Base-by-base conservation (phyloP, 2,797 vertebrate species). In the Gallinago nigripennis region DNA sequence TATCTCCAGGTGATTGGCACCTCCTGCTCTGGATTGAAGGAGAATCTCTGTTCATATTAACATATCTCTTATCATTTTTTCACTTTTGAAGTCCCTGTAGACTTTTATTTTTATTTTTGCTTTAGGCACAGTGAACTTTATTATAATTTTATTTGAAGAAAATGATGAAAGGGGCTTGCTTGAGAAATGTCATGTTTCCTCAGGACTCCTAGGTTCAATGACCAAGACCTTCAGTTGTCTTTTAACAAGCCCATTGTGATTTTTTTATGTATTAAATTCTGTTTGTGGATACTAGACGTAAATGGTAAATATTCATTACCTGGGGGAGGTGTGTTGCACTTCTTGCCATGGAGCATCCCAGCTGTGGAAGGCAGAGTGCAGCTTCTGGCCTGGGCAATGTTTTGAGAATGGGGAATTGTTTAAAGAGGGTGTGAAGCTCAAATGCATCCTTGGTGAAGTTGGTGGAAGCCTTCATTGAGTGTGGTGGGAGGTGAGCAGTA, bases 1-100 rank as follows among this genome's bases (percentile, higher is more conserved):
- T 90, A 56, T 76, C 39, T 95, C 71, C 65, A 83, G 65, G 61
- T 91, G 90, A 95, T 63, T 95, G 93, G n/a, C 78, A 88, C 50
- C 39, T 92, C 30, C 50, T 2, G 7, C 69, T 88, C 48, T 61
- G 61, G 30, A 53, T 17, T 77, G 83, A 75, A 92, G 57, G 56
- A 45, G 78, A 35, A 24, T 82, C 11, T 85, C 9, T 43, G 33
- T 56, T 91, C 19, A 0, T 76, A 76, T 89, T 94, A 92, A 91
- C 31, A 20, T 86, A 43, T 48, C 63, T 94, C 43, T 81, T 92
- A 77, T 84, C 45, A 48, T n/a, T 90, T 92, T 95, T 91, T 92
- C 73, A 68, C 33, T 95, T 94, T 61, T 82, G 41, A 88, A 90
- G 71, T 88, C 94, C 61, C 50, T 43, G 28, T 1, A 4, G 90